Evolutionary conservation across 2,888 invertebrate species (phyloP).

Genomic region (Acanthosepion lycidas): DNA sequence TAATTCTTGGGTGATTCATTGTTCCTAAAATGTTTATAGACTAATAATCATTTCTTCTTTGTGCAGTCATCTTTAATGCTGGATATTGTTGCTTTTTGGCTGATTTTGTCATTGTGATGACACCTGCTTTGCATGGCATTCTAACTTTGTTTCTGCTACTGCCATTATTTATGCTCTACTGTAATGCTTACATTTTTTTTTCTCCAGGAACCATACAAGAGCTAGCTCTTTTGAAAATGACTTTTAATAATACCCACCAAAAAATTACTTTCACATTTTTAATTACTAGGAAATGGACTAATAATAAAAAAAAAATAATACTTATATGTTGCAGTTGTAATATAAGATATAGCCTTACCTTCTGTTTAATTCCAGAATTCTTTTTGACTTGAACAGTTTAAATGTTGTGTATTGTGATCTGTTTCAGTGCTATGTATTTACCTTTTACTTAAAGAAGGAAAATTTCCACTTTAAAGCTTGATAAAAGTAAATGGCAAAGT

Average conservation of each 20-base stretch:
- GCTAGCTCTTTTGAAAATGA: not conserved
- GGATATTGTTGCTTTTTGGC: not conserved
- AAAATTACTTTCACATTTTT: not conserved
- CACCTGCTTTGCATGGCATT: conserved; percentile 8
- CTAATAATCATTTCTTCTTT: not conserved
- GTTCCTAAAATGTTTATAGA: not conserved
- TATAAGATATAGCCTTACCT: too few species aligned
- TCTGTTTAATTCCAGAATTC: too few species aligned
- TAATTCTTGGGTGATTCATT: not conserved
- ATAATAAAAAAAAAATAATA: not conserved
- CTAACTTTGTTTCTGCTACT: not conserved
- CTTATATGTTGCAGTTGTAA: too few species aligned
- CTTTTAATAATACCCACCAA: not conserved
- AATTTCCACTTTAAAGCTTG: too few species aligned
- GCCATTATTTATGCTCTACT: not conserved
- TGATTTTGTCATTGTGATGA: not conserved
- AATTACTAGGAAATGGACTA: not conserved
- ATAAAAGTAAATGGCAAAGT: too few species aligned
- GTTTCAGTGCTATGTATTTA: too few species aligned
- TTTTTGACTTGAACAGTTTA: too few species aligned
- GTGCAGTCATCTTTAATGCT: not conserved
- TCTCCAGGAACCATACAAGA: not conserved
- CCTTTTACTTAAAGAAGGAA: too few species aligned
- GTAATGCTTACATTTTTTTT: not conserved
- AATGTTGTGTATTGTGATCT: too few species aligned